Conservation (phyloP, 2,888 invertebrate species). For the Drosophila kuntzei region DNA sequence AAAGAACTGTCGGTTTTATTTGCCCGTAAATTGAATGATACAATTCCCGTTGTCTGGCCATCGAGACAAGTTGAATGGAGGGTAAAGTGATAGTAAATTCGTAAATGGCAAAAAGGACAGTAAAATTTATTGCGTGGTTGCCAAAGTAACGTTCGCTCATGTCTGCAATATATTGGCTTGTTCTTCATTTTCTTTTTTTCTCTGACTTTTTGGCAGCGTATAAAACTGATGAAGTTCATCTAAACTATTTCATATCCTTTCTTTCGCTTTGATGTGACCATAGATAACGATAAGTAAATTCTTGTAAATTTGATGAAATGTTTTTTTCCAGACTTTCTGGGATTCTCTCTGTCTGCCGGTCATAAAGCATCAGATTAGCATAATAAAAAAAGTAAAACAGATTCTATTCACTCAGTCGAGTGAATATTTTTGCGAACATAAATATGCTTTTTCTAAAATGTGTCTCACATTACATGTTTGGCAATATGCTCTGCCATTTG, state of each 20-base stretch:
- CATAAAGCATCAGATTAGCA: conserved; percentile 50
- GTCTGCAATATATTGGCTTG: conserved; percentile 22
- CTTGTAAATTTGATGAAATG: conserved; percentile 35
- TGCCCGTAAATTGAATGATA: conserved; percentile 69
- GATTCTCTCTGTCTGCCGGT: conserved; percentile 25
- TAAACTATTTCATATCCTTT: conserved; percentile 69
- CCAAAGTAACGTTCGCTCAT: conserved; percentile 34
- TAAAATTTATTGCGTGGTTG: conserved; percentile 75
- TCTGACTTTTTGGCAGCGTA: conserved; percentile 25
- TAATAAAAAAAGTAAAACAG: conserved; percentile 16
- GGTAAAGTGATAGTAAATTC: conserved; percentile 71
- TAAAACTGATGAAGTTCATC: conserved; percentile 75
- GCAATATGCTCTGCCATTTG: conserved; percentile 4
- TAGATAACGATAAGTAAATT: conserved; percentile 36
- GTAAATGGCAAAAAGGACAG: conserved; percentile 50
- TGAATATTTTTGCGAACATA: neutral
- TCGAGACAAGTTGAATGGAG: conserved; percentile 67
- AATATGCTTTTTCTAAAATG: conserved; percentile 1
- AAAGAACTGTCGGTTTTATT: conserved; percentile 41
- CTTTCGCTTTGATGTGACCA: conserved; percentile 52
- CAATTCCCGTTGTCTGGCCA: conserved; percentile 55
- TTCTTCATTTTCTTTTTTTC: conserved; percentile 21
- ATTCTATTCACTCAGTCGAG: conserved; percentile 6
- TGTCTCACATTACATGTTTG: neutral
- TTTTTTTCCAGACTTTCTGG: conserved; percentile 18